A percentile compares a stretch with the other conserved stretches of the same genome.
Conservation (phyloP, 2,113 vertebrate genomes). For the Falco punctatus region DNA sequence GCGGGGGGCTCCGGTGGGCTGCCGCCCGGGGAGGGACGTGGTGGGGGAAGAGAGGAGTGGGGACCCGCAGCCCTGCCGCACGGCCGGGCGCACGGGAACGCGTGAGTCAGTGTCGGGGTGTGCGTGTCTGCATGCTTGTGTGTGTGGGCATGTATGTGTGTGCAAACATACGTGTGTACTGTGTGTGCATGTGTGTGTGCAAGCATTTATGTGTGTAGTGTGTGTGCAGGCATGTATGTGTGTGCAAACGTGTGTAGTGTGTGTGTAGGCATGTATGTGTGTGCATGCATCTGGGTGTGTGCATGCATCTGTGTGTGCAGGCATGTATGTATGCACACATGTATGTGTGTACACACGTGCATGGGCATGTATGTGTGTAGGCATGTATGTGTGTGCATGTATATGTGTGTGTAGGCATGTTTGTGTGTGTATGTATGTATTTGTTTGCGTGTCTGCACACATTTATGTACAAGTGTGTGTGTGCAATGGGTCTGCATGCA, state of each 20-base stretch:
- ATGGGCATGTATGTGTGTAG: too few relatives aligned
- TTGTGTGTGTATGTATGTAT: neutral
- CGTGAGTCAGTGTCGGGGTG: neutral
- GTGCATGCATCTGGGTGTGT: neutral
- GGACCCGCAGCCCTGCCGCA: neutral
- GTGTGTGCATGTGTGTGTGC: neutral
- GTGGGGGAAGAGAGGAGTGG: neutral
- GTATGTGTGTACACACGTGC: too few relatives aligned
- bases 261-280: neutral
- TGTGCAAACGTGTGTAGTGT: neutral
- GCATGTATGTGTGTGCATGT: neutral
- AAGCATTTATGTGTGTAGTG: too few relatives aligned
- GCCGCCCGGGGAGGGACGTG: neutral
- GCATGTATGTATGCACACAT: too few relatives aligned
- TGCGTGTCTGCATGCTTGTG: neutral
- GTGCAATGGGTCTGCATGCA: accelerated
- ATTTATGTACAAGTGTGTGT: too few relatives aligned
- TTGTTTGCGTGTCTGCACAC: too few relatives aligned
- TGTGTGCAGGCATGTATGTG: too few relatives aligned
- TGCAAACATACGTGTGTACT: neutral
- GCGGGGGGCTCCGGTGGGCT: neutral
- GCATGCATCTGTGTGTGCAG: too few relatives aligned
- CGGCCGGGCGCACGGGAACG: neutral
- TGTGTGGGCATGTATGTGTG: accelerated
- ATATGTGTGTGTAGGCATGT: too few relatives aligned